phyloP scores from a whole-genome alignment of 2,797 vertebrate species.

The Uromys caudimaculatus region DNA sequence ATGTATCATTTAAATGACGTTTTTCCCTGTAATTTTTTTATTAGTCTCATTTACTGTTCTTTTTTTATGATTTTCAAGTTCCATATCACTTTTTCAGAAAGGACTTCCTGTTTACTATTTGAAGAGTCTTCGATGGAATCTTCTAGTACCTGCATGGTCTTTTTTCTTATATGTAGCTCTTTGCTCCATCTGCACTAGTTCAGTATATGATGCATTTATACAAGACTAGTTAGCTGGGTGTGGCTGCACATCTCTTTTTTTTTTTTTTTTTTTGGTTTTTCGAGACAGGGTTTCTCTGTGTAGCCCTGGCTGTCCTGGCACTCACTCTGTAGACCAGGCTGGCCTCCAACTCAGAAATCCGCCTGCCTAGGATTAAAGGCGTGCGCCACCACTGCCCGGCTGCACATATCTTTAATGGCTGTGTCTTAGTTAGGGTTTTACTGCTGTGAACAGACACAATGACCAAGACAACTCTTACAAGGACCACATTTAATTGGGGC shows the following conservation, averaged over 20 bases:
- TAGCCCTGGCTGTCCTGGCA: too few species aligned
- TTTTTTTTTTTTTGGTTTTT: too few species aligned
- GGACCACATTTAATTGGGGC: too few species aligned
- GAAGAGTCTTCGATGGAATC: neutral
- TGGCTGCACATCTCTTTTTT: neutral
- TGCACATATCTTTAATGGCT: neutral
- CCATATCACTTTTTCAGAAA: neutral
- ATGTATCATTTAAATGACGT: neutral
- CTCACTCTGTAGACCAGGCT: too few species aligned
- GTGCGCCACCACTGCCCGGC: too few species aligned
- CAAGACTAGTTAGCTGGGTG: neutral
- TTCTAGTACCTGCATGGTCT: slow-evolving; percentile 1
- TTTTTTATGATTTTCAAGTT: slow-evolving; percentile 41
- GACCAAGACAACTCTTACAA: neutral
- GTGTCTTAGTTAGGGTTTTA: neutral
- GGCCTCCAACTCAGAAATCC: too few species aligned
- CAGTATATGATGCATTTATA: neutral
- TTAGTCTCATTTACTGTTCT: slow-evolving; percentile 12
- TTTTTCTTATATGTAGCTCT: neutral
- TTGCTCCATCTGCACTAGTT: slow-evolving; percentile 51
- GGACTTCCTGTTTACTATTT: slow-evolving; percentile 5
- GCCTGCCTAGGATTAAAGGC: too few species aligned
- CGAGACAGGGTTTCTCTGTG: too few species aligned
- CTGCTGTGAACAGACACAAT: neutral
- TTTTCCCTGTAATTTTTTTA: slow-evolving; percentile 27